These are phyloP conservation scores for Sericinus montela DNA, from an alignment of 2,888 invertebrate genomes.

Conservation along the genomic window DNA sequence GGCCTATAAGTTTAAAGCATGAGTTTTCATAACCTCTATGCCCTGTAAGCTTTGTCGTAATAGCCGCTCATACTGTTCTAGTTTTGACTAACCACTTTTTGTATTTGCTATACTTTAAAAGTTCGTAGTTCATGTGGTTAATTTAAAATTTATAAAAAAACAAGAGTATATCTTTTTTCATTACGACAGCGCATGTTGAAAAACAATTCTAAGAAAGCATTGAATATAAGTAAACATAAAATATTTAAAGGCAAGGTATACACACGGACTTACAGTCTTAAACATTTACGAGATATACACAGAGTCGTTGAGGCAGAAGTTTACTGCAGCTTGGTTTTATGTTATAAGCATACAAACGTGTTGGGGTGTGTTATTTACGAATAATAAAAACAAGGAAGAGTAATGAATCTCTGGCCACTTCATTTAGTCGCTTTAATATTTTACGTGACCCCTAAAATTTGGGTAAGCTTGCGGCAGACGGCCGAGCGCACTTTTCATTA, in stretches of 20 bases:
- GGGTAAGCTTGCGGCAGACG: conserved; percentile 51
- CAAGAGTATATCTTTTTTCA: not conserved
- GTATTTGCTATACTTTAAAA: no score
- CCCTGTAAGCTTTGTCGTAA: no score
- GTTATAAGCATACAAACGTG: conserved; percentile 69
- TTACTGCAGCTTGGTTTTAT: conserved; percentile 68
- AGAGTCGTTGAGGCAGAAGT: conserved; percentile 50
- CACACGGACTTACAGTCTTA: conserved; percentile 41
- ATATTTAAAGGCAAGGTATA: conserved; percentile 24
- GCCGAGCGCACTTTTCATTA: conserved; percentile 74
- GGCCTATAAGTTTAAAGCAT: no score
- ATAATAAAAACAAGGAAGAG: conserved; percentile 78
- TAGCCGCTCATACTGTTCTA: no score
- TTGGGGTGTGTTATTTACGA: conserved; percentile 69
- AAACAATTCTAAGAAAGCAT: conserved; percentile 6
- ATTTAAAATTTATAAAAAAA: not conserved
- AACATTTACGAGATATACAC: conserved; percentile 59
- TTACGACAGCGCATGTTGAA: not conserved
- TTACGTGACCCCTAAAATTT: conserved; percentile 78
- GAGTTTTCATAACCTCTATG: no score
- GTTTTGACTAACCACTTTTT: no score
- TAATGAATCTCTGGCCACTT: conserved; percentile 77
- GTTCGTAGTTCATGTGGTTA: no score
- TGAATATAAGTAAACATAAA: conserved; percentile 19
- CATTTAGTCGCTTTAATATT: conserved; percentile 77